These are phyloP conservation scores for Halcyon leucocephala DNA, from an alignment of 2,797 vertebrate species.

Conservation along the genomic window DNA sequence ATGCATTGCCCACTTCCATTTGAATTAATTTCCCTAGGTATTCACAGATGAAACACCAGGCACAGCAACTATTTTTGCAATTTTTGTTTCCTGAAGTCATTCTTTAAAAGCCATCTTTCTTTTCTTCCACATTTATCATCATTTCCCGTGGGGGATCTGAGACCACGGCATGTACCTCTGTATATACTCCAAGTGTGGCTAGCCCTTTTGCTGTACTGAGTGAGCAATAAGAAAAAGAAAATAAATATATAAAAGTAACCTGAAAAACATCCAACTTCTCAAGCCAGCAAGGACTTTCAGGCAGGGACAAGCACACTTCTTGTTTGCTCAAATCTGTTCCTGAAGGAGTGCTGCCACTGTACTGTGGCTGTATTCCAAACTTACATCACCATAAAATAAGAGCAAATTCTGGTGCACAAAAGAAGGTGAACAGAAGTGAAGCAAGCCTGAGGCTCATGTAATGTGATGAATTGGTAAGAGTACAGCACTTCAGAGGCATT, in stretches of 20 bases:
- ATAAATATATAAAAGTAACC: conserved; percentile 11
- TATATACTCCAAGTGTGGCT: background rate
- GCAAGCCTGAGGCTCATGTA: background rate
- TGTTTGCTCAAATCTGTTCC: background rate
- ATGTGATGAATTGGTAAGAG: background rate
- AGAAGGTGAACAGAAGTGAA: conserved; percentile 1
- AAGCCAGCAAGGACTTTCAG: conserved; percentile 30
- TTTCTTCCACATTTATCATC: background rate
- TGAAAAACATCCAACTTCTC: conserved; percentile 1
- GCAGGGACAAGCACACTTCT: background rate
- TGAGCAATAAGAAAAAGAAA: conserved; percentile 1
- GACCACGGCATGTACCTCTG: background rate
- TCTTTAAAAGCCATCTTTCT: conserved; percentile 39
- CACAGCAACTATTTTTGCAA: conserved; percentile 13
- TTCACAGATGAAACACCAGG: background rate
- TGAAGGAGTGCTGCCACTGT: background rate
- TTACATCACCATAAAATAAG: background rate
- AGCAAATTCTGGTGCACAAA: background rate
- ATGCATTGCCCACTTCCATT: background rate
- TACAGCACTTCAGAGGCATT: background rate
- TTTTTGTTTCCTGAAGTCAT: conserved; percentile 46
- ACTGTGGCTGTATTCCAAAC: conserved; percentile 16
- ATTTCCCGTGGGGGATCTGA: background rate
- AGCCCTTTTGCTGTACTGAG: background rate
- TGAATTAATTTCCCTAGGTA: conserved; percentile 5